Conservation (phyloP, 2,113 vertebrate genomes). For the Fukomys damarensis region DNA sequence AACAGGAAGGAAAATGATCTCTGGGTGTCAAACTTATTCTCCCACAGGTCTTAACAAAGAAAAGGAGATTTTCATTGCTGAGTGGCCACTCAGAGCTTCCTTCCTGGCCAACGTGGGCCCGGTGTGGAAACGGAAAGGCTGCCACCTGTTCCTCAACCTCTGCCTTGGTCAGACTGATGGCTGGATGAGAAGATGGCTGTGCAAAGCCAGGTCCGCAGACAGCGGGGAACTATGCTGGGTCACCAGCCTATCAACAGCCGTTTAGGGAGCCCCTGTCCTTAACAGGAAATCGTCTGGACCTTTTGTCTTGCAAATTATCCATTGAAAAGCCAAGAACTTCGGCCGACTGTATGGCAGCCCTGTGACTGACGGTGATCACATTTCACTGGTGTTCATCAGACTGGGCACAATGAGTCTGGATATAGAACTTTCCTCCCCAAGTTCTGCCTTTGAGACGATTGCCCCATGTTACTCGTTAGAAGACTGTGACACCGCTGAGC, state of each 20-base stretch:
- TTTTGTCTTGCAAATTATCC: background rate
- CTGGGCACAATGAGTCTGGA: background rate
- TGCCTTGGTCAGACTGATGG: background rate
- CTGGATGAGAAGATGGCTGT: background rate
- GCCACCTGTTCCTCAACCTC: background rate
- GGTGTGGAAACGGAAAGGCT: background rate
- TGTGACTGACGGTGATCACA: background rate
- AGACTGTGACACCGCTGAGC: background rate
- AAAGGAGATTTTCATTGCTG: background rate
- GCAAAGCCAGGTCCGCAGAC: background rate
- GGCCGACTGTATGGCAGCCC: rapidly evolving
- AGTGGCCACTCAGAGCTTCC: background rate
- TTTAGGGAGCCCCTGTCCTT: background rate
- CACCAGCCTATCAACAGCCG: background rate
- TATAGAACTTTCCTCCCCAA: background rate
- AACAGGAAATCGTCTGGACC: background rate
- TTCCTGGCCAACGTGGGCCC: background rate
- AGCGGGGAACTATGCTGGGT: background rate
- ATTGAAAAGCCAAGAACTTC: background rate
- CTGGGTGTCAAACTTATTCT: background rate
- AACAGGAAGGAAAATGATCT: background rate
- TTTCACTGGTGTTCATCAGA: background rate
- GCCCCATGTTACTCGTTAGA: background rate
- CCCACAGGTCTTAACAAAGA: background rate
- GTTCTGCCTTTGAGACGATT: background rate